A percentile compares a stretch with the other conserved stretches of the same genome.
Conservation (phyloP, 2,797 vertebrate genomes). For the Muscicapa striata region DNA sequence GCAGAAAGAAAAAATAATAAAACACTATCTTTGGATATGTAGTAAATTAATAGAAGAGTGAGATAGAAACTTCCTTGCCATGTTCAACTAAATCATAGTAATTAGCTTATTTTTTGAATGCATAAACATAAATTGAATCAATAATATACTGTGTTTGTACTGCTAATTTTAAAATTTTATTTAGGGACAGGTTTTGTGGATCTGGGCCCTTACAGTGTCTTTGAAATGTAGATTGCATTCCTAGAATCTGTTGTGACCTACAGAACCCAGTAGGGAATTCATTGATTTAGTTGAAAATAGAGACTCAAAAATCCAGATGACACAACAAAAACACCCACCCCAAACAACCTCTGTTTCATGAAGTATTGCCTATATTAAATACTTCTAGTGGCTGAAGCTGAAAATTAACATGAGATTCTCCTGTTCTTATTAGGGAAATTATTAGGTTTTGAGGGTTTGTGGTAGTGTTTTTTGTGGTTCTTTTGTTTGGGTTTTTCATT, state of each 20-base stretch:
- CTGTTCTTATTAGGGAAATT: background rate
- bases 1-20: background rate
- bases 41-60: background rate
- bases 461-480: background rate
- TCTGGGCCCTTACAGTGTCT: background rate
- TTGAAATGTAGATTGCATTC: conserved; percentile 5
- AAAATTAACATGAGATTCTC: background rate
- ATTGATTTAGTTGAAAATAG: conserved; percentile 18
- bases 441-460: background rate
- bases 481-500: background rate
- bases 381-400: background rate
- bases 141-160: background rate
- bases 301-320: background rate
- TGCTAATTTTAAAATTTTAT: background rate
- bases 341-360: accelerated
- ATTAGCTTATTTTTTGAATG: background rate
- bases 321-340: background rate
- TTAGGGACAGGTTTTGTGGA: background rate
- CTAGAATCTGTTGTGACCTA: conserved; percentile 3
- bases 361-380: background rate
- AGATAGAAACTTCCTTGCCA: background rate
- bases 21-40: background rate
- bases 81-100: background rate
- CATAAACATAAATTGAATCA: background rate
- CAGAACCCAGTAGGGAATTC: background rate